Percentiles rank a stretch among this genome's conserved stretches.
These are phyloP conservation scores for Mesopsocus fuscifrons DNA, from an alignment of 2,888 invertebrate genomes.

Conservation along the genomic window DNA sequence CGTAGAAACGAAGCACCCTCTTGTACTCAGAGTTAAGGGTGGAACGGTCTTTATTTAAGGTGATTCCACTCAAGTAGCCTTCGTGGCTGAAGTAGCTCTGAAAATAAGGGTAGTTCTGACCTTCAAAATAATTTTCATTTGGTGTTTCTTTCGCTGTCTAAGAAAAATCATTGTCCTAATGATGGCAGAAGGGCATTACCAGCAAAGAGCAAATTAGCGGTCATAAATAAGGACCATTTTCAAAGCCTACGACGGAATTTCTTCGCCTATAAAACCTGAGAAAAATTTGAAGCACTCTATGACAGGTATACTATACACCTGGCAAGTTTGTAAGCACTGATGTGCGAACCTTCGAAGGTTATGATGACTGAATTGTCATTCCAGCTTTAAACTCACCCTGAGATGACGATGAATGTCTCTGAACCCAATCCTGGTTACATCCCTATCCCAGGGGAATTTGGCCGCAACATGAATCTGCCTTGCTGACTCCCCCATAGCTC, in stretches of 20 bases:
- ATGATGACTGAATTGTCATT: too few relatives aligned
- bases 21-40: slow-evolving; percentile 54
- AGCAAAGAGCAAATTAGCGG: slow-evolving; percentile 10
- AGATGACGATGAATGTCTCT: slow-evolving; percentile 65
- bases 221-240: too few relatives aligned
- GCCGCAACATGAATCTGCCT: slow-evolving; percentile 50
- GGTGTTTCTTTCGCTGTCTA: neutral
- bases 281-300: too few relatives aligned
- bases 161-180: slow-evolving; percentile 15
- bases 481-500: slow-evolving; percentile 50
- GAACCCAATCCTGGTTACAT: slow-evolving; percentile 55
- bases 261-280: too few relatives aligned
- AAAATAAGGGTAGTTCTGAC: slow-evolving; percentile 18
- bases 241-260: too few relatives aligned
- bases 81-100: slow-evolving; percentile 72
- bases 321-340: too few relatives aligned
- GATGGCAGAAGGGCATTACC: neutral
- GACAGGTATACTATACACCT: too few relatives aligned
- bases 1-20: slow-evolving; percentile 54
- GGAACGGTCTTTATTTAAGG: slow-evolving; percentile 59
- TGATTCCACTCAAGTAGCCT: slow-evolving; percentile 62
- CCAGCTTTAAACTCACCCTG: slow-evolving; percentile 58
- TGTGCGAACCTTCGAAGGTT: too few relatives aligned
- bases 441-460: slow-evolving; percentile 50
- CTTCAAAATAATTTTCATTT: neutral